A percentile compares a stretch with the other conserved stretches of the same genome.
Evolutionary conservation across 2,113 vertebrate species (phyloP).

Genomic region (Phylloscopus trochiloides): DNA sequence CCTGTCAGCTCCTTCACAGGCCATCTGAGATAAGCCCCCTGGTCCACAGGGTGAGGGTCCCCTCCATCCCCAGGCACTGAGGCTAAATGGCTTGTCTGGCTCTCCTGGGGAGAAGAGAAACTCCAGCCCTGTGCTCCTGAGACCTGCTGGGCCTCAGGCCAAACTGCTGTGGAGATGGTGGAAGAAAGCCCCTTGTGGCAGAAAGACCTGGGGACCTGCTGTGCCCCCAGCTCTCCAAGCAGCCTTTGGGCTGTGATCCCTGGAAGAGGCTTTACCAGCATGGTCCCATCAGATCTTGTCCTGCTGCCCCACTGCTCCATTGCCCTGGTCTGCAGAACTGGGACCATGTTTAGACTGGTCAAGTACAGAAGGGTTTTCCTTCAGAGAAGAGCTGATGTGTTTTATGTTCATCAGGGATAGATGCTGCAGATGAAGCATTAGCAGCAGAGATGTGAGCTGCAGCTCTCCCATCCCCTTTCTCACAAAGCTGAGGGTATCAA

Average conservation of each 20-base stretch:
- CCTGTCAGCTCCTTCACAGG: conserved; percentile 22
- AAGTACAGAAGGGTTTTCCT: neutral
- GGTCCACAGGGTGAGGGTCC: neutral
- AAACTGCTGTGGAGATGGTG: neutral
- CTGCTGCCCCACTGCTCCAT: neutral
- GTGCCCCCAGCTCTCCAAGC: fast-evolving
- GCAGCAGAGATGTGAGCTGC: neutral
- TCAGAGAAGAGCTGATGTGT: neutral
- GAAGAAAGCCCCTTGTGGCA: neutral
- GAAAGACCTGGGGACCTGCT: neutral
- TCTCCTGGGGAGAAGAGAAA: conserved; percentile 30
- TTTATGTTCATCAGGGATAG: neutral
- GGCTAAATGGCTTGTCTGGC: conserved; percentile 10
- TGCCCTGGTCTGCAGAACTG: neutral
- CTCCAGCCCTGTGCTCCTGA: neutral
- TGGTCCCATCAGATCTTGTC: neutral
- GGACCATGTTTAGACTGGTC: neutral
- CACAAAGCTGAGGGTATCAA: neutral
- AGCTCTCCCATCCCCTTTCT: neutral
- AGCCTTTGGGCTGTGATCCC: neutral
- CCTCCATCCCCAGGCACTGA: neutral
- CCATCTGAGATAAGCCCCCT: neutral
- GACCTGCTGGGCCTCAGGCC: neutral
- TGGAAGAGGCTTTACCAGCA: neutral
- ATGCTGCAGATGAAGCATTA: neutral